Evolutionary conservation across 92 coral and sea anemone species (phyloP).

Genomic region (Isaurus tuberculatus): DNA sequence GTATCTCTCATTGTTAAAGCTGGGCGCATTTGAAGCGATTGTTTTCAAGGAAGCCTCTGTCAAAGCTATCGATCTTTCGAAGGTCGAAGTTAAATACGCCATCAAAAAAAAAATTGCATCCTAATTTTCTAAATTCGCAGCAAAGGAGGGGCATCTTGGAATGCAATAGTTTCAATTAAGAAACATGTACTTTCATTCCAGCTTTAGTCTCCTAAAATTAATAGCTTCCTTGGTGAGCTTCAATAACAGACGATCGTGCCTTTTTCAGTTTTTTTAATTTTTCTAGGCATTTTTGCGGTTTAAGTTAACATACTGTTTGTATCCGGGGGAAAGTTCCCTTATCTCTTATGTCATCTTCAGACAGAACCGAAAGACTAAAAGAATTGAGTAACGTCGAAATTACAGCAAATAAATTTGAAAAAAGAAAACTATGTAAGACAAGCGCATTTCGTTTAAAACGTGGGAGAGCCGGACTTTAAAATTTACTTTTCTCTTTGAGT

Average conservation of each 20-base stretch:
- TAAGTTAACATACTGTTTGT: not conserved
- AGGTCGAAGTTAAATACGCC: not conserved
- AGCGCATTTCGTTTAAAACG: too few species aligned
- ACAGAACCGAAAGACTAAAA: slow-evolving; percentile 7
- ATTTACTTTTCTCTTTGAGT: not conserved
- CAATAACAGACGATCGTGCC: not conserved
- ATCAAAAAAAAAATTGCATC: not conserved
- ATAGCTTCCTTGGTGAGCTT: slow-evolving; percentile 30
- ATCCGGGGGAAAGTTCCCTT: not conserved
- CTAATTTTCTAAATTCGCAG: slow-evolving; percentile 17
- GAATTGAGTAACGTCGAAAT: slow-evolving; percentile 8
- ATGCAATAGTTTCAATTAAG: slow-evolving; percentile 29
- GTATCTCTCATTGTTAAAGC: not conserved
- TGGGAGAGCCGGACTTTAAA: too few species aligned
- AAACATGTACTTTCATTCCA: slow-evolving; percentile 8
- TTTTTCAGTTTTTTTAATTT: not conserved
- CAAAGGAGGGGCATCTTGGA: slow-evolving; percentile 44
- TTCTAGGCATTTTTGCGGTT: not conserved
- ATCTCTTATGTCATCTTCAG: slow-evolving; percentile 35
- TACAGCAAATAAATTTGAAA: not conserved
- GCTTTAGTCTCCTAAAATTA: not conserved
- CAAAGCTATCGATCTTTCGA: not conserved
- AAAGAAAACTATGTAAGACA: not conserved
- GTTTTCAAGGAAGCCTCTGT: slow-evolving; percentile 28
- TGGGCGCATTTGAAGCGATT: not conserved